Conservation (phyloP, 1,140 invertebrate genomes). For the Heliconius hewitsoni region DNA sequence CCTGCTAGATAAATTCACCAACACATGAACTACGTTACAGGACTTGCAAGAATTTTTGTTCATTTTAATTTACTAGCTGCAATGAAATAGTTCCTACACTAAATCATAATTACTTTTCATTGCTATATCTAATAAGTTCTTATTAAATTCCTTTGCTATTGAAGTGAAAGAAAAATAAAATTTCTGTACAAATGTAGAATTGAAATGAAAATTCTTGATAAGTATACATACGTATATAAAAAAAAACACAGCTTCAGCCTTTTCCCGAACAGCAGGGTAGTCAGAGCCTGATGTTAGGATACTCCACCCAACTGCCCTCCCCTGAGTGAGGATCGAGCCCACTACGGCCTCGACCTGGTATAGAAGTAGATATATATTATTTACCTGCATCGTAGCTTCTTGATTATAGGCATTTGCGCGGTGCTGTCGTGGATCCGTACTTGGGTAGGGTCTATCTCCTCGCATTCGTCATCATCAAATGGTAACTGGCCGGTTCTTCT, state of each 20-base stretch:
- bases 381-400: slow-evolving; percentile 80
- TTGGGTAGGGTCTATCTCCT: slow-evolving; percentile 86
- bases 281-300: too few relatives aligned
- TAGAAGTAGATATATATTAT: slow-evolving; percentile 12
- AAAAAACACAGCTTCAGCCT: too few relatives aligned
- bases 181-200: neutral
- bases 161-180: neutral
- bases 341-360: too few relatives aligned
- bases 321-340: too few relatives aligned
- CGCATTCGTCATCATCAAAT: slow-evolving; percentile 81
- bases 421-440: slow-evolving; percentile 90
- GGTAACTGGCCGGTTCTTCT: slow-evolving; percentile 65
- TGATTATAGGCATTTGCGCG: slow-evolving; percentile 85
- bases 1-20: too few relatives aligned
- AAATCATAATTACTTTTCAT: neutral
- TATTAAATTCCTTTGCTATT: neutral
- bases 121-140: neutral
- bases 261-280: too few relatives aligned
- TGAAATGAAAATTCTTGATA: too few relatives aligned
- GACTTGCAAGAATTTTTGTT: neutral
- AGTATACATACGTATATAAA: too few relatives aligned
- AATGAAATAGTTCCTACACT: neutral
- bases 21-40: neutral
- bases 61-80: neutral
- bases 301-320: too few relatives aligned